Evolutionary conservation across 2,113 vertebrate genomes (phyloP), one percentile per base, ranked within the genome.

Genomic region (Ictidomys tridecemlineatus): DNA sequence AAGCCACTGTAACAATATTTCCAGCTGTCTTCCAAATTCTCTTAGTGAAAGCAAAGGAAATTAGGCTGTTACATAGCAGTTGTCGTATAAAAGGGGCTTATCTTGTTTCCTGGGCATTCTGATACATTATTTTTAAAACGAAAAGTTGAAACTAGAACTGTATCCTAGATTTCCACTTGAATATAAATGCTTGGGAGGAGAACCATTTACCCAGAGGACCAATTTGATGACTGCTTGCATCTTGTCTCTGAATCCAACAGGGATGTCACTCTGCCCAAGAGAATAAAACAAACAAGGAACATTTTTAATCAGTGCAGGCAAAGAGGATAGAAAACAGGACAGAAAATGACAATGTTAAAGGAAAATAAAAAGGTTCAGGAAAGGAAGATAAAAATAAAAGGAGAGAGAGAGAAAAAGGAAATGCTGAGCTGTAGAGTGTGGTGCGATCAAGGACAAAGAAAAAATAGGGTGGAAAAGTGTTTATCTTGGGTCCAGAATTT

Each of bases 111-210:
- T 67, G 51, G 48, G 39, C 51, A 78, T 83, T 83, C 30, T 10
- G 74, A 70, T 26, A 70, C 10, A 30, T 63, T 78, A 91, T 63
- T 82, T 97, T 95, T 74, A 84, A 94, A 92, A 69, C 9, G 24
- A n/a, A 92, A 89, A 72, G 48, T 83, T 61, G 56, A 95, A 93
- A 18, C 26, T 73, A 48, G 32, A 16, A 14, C n/a, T 30, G 56
- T 48, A 56, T 74, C 37, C 37, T 51, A 80, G 63, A 74, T 76
- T 67, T 86, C 39, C 32, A 79, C 69, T 79, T 89, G 93, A 88
- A 85, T 69, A 58, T 83, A 91, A 96, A 73, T 78, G 32, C 84
- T 69, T 74, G 24, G 61, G 34, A 63, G 39, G 53, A 85, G 26
- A 73, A 53, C 34, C 7, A 12, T 86, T 80, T 70, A 83, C 56